These are phyloP conservation scores for Bruchidius siliquastri DNA, from an alignment of 2,888 invertebrate genomes.

Conservation along the genomic window DNA sequence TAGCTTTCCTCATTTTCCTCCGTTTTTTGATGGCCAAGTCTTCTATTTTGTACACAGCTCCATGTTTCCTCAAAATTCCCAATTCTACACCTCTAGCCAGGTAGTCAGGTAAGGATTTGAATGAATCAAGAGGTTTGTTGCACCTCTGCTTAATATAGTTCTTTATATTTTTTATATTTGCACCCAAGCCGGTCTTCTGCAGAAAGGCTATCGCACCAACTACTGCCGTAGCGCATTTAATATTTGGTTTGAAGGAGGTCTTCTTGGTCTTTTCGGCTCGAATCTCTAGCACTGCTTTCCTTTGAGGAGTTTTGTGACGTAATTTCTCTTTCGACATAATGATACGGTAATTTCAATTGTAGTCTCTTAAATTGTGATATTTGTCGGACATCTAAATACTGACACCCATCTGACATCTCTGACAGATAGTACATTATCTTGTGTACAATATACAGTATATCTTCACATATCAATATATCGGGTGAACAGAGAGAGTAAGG, in stretches of 20 bases:
- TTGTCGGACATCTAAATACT: background rate
- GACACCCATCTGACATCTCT: background rate
- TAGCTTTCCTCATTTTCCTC: slow-evolving; percentile 10
- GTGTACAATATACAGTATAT: too few species aligned
- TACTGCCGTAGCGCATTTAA: slow-evolving; percentile 22
- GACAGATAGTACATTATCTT: background rate
- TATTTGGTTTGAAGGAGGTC: slow-evolving; percentile 22
- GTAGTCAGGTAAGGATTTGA: slow-evolving; percentile 19
- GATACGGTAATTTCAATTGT: background rate
- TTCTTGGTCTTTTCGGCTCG: slow-evolving; percentile 1
- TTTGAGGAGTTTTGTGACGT: background rate
- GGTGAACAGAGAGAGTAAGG: too few species aligned
- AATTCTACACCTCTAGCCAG: slow-evolving; percentile 23
- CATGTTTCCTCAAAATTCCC: slow-evolving; percentile 24
- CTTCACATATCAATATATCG: too few species aligned
- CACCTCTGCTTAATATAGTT: slow-evolving; percentile 21
- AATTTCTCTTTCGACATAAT: background rate
- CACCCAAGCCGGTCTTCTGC: slow-evolving; percentile 22
- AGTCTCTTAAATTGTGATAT: background rate
- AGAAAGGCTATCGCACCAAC: slow-evolving; percentile 25
- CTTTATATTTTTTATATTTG: slow-evolving; percentile 21
- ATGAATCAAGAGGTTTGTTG: slow-evolving; percentile 13
- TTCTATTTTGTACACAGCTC: slow-evolving; percentile 20
- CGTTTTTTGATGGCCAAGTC: slow-evolving; percentile 17
- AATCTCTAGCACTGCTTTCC: background rate